These are phyloP conservation scores for Amphipyra tragopoginis DNA, from an alignment of 2,888 invertebrate species.

Conservation along the genomic window DNA sequence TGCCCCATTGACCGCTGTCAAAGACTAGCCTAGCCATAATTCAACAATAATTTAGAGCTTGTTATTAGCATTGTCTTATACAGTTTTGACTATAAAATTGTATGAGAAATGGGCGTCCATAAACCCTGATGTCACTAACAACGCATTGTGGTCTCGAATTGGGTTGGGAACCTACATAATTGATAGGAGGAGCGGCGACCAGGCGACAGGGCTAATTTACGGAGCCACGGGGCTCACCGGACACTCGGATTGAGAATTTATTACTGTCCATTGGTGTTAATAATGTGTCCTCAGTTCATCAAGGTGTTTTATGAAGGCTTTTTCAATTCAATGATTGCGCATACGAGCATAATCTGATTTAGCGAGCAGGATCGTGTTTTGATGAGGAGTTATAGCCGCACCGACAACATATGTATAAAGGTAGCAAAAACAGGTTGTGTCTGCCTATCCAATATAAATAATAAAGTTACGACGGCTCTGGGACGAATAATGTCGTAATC, in stretches of 20 bases:
- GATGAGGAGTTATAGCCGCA: conserved; percentile 9
- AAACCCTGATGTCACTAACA: conserved; percentile 72
- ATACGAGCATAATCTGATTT: conserved; percentile 26
- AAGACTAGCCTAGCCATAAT: conserved; percentile 13
- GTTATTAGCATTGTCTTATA: conserved; percentile 36
- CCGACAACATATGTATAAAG: background rate
- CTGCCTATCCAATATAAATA: conserved; percentile 4
- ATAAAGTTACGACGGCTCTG: conserved; percentile 14
- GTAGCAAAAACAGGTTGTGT: conserved; percentile 1
- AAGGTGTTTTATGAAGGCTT: conserved; percentile 60
- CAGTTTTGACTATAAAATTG: conserved; percentile 57
- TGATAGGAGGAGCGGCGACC: conserved; percentile 71
- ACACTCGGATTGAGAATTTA: conserved; percentile 76
- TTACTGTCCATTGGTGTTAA: conserved; percentile 73
- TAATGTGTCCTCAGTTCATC: conserved; percentile 65
- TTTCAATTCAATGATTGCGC: conserved; percentile 29
- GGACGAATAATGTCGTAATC: background rate
- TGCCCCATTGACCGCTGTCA: conserved; percentile 5
- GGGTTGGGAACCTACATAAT: conserved; percentile 77
- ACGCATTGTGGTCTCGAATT: conserved; percentile 67
- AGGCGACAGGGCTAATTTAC: conserved; percentile 78
- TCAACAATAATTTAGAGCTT: conserved; percentile 21
- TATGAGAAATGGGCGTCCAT: conserved; percentile 65
- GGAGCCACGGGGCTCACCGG: conserved; percentile 64
- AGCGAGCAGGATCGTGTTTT: background rate